A percentile compares a stretch with the other conserved stretches of the same genome.
Evolutionary conservation across 2,113 vertebrate genomes (phyloP).

Genomic region (Gavia stellata): DNA sequence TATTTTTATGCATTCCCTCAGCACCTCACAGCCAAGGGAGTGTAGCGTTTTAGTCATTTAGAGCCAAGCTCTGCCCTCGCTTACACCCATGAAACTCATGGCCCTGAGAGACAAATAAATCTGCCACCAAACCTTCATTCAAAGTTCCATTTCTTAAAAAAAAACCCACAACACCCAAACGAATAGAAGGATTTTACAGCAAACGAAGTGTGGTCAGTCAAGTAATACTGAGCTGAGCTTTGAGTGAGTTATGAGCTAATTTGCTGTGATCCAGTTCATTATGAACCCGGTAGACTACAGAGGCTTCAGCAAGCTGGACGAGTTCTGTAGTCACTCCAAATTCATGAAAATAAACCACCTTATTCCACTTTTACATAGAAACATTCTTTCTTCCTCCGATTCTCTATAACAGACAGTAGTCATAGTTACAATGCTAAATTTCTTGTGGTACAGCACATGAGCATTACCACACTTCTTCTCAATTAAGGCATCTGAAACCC

Average conservation of each 20-base stretch:
- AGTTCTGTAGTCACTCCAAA: conserved; percentile 20
- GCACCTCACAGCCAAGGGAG: background rate
- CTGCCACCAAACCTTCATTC: background rate
- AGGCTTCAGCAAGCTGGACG: background rate
- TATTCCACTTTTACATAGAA: background rate
- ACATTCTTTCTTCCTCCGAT: background rate
- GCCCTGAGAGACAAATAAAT: conserved; percentile 29
- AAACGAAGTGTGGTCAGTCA: background rate
- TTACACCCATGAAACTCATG: background rate
- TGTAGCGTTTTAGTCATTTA: background rate
- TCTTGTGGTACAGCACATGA: background rate
- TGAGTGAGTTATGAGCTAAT: conserved; percentile 43
- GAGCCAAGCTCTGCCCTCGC: background rate
- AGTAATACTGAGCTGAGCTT: background rate
- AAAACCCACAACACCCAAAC: background rate
- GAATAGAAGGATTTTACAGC: conserved; percentile 27
- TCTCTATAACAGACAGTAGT: background rate
- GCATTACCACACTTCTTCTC: background rate
- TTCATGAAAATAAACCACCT: conserved; percentile 1
- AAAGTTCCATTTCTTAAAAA: conserved; percentile 15
- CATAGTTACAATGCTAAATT: conserved; percentile 29
- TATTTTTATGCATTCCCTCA: background rate
- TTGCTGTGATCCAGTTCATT: background rate
- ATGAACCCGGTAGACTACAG: background rate
- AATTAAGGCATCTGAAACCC: background rate